Evolutionary conservation across 2,888 invertebrate genomes (phyloP).

Genomic region (Pomacea canaliculata): DNA sequence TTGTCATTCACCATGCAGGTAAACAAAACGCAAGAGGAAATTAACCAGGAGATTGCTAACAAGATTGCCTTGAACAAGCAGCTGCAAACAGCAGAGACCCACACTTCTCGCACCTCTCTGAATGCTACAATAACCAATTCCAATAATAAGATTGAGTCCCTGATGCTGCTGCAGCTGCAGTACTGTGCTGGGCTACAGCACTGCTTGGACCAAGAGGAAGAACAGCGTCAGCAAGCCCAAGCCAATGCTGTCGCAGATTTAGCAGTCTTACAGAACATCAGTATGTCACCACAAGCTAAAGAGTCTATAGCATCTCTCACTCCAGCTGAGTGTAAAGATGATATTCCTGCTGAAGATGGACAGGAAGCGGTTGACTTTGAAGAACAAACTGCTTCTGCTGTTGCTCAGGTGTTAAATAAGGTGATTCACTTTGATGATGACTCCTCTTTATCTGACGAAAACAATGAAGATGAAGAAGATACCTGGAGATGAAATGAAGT

Average conservation of each 20-base stretch:
- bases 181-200: slow-evolving; percentile 94
- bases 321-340: background rate
- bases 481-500: background rate
- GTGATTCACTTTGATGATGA: slow-evolving; percentile 10
- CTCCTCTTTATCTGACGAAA: background rate
- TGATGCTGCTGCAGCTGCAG: slow-evolving; percentile 93
- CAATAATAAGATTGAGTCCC: slow-evolving; percentile 88
- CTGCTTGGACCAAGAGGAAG: slow-evolving; percentile 75
- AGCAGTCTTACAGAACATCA: background rate
- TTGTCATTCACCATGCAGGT: slow-evolving; percentile 73
- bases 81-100: slow-evolving; percentile 28
- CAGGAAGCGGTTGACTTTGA: background rate
- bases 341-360: background rate
- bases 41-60: slow-evolving; percentile 79
- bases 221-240: slow-evolving; percentile 32
- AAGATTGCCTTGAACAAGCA: slow-evolving; percentile 71
- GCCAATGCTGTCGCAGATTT: background rate
- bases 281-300: background rate
- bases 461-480: slow-evolving; percentile 1
- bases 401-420: slow-evolving; percentile 8
- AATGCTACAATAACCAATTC: slow-evolving; percentile 73
- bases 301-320: background rate
- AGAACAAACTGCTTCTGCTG: slow-evolving; percentile 4
- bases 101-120: slow-evolving; percentile 43
- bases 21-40: slow-evolving; percentile 80